A percentile compares a stretch with the other conserved stretches of the same genome.
phyloP scores from a whole-genome alignment of 2,113 vertebrate genomes.

The Tupaia chinensis region DNA sequence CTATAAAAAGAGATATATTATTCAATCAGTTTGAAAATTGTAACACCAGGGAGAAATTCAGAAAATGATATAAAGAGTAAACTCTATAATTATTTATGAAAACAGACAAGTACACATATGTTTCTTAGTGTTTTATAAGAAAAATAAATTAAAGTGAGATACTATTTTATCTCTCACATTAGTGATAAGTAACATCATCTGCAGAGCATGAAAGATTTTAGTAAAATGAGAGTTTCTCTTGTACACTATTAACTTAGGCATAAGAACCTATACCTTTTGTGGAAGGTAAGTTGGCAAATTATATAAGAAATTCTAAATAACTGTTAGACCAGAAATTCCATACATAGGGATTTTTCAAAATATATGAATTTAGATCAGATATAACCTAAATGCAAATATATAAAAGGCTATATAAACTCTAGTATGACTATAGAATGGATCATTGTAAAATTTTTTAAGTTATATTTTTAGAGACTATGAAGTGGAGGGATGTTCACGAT shows the following conservation, averaged over 20 bases:
- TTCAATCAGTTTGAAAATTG: conserved; percentile 33
- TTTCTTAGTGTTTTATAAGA: conserved; percentile 18
- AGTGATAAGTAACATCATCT: not conserved
- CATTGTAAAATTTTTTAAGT: not conserved
- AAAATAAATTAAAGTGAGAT: not conserved
- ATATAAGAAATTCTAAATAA: not conserved
- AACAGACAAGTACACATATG: not conserved
- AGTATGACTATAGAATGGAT: not conserved
- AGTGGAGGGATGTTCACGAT: not conserved
- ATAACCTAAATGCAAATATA: not conserved
- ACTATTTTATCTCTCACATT: not conserved
- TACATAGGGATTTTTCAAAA: not conserved
- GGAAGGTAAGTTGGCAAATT: not conserved
- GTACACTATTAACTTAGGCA: not conserved
- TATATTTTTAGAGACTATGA: not conserved
- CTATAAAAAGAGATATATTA: not conserved
- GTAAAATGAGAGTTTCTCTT: not conserved
- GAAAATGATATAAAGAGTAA: not conserved
- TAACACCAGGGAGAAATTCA: not conserved
- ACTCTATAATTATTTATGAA: not conserved
- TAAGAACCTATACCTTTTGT: not conserved
- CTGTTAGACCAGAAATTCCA: not conserved
- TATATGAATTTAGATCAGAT: not conserved
- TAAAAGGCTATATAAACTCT: not conserved
- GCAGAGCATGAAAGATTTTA: not conserved